Evolutionary conservation across 2,797 vertebrate genomes (phyloP).

Genomic region (Avahi laniger): DNA sequence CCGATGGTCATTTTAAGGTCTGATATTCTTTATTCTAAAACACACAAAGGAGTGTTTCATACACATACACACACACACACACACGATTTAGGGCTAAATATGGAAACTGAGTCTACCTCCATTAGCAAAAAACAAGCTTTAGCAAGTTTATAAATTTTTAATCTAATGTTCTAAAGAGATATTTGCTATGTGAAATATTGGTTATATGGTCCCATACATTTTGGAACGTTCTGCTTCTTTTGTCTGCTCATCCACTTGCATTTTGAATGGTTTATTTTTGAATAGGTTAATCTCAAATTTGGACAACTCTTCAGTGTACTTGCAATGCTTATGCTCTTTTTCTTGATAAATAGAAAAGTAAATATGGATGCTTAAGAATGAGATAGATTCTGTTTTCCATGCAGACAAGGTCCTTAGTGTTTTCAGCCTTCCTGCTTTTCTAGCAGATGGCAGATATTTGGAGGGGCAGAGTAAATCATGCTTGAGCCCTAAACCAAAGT

Average conservation of each 20-base stretch:
- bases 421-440: neutral
- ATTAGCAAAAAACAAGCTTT: neutral
- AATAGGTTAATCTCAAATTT: neutral
- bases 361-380: neutral
- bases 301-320: neutral
- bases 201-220: neutral
- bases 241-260: neutral
- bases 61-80: neutral
- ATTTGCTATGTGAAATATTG: neutral
- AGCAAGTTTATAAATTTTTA: neutral
- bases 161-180: neutral
- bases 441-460: neutral
- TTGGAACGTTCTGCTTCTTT: neutral
- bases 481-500: conserved; percentile 18
- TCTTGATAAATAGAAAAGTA: conserved; percentile 9
- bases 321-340: neutral
- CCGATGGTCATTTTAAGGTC: neutral
- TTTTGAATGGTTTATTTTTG: neutral
- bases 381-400: neutral
- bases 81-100: neutral
- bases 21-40: neutral
- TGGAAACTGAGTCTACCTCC: neutral
- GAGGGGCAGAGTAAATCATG: neutral
- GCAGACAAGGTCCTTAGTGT: neutral
- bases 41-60: neutral